Base-by-base conservation (phyloP, 2,797 vertebrate species). In the Molossus alvarezi region DNA sequence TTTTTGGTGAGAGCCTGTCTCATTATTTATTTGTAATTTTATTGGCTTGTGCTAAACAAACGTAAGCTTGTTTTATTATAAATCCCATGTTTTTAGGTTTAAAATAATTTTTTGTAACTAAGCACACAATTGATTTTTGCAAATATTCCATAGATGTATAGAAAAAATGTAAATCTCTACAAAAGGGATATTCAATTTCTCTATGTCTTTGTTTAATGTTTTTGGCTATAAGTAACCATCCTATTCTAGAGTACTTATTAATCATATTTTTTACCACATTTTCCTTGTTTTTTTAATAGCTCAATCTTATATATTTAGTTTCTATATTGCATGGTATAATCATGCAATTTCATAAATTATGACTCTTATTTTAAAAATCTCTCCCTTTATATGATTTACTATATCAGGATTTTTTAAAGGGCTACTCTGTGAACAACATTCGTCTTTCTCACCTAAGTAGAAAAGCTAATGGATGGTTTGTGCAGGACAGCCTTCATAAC, bases 371-470 rank as follows among this genome's bases (percentile, higher is more conserved):
- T 71, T 71, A 80, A 75, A 80, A 92, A 62, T 58, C 9, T 55
- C 33, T 17, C 25, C 21, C 17, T 86, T 77, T 64, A 23, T 76
- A 15, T 85, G 29, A 93, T 64, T 75, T 67, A 37, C n/a, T 84
- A 15, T 69, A 67, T 55, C 88, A 45, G 20, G 11, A 85, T 91
- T 91, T 91, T 91, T 88, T 85, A 62, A 85, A 25, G 18, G 57
- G 11, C 20, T 71, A 57, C 41, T 92, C 21, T 29, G 17, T 51
- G 86, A 81, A 86, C 83, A 90, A n/a, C 27, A 65, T 77, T 9
- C 29, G 6, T 85, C 45, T 86, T 88, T 41, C 62, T 83, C 3
- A 62, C 14, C 9, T 69, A 41, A 29, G 55, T 75, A 76, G 13
- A 76, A 86, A 95, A 79, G 53, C 14, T 81, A 62, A 48, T 91